These are phyloP conservation scores for Diarsia rubi DNA, from an alignment of 2,888 invertebrate species.

Conservation along the genomic window DNA sequence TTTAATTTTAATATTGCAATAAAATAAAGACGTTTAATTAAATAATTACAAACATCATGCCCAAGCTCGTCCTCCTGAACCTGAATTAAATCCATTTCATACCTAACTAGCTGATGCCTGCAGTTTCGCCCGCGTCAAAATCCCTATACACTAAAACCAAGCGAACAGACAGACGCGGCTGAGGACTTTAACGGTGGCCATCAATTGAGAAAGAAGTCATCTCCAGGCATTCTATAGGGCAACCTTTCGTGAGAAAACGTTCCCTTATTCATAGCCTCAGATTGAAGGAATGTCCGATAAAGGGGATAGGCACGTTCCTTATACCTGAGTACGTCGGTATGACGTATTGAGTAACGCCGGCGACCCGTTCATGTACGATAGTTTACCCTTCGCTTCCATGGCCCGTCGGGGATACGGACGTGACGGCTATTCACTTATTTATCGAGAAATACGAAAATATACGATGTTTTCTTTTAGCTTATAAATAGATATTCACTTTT, in stretches of 20 bases:
- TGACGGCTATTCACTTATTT: conserved; percentile 36
- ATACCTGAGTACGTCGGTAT: conserved; percentile 14
- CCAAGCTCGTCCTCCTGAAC: too few species aligned
- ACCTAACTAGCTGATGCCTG: not conserved
- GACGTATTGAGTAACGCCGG: conserved; percentile 25
- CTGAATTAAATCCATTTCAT: not conserved
- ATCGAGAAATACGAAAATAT: conserved; percentile 26
- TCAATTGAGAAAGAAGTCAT: not conserved
- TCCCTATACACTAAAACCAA: too few species aligned
- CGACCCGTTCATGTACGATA: conserved; percentile 11
- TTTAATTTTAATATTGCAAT: not conserved
- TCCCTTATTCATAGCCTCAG: conserved; percentile 26
- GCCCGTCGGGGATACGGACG: conserved; percentile 27
- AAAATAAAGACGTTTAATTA: not conserved
- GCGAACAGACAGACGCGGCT: too few species aligned
- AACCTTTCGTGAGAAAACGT: not conserved
- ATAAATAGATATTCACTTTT: conserved; percentile 17
- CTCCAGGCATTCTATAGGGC: not conserved
- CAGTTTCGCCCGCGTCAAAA: too few species aligned
- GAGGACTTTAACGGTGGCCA: too few species aligned
- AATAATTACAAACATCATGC: not conserved
- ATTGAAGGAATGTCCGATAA: conserved; percentile 27
- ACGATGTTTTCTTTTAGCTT: conserved; percentile 27
- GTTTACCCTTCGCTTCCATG: conserved; percentile 2
- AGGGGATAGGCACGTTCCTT: conserved; percentile 16